These are phyloP conservation scores for Lacerta bilineata DNA, from an alignment of 2,797 vertebrate species.

Conservation along the genomic window DNA sequence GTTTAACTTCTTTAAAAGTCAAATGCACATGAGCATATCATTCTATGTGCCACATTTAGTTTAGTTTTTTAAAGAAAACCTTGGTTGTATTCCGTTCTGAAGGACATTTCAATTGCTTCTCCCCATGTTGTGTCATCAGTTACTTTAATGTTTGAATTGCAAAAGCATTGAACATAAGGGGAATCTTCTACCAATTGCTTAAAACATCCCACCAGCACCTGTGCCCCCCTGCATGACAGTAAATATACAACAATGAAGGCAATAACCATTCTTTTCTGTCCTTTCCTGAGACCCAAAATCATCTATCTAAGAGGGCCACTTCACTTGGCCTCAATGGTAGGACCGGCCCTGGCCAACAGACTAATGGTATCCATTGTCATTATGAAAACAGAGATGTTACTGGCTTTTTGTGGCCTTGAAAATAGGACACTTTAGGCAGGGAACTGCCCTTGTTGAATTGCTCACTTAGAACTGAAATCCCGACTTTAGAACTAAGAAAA, in stretches of 20 bases:
- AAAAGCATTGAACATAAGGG: not conserved
- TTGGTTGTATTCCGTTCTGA: not conserved
- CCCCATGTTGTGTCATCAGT: not conserved
- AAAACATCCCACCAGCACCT: no score
- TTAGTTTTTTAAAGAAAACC: not conserved
- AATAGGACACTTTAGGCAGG: slow-evolving; percentile 24
- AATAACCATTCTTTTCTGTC: no score
- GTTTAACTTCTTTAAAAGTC: slow-evolving; percentile 60
- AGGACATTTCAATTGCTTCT: not conserved
- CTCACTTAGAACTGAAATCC: slow-evolving; percentile 28
- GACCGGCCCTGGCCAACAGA: not conserved
- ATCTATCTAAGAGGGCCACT: not conserved
- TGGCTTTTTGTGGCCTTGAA: slow-evolving; percentile 27
- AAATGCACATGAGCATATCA: not conserved
- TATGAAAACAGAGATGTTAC: slow-evolving; percentile 41
- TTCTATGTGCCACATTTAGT: no score
- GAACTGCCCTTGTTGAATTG: slow-evolving; percentile 26
- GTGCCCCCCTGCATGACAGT: no score
- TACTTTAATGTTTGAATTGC: not conserved
- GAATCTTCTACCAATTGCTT: not conserved
- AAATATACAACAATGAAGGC: no score
- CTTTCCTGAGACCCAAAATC: not conserved
- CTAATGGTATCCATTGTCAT: not conserved
- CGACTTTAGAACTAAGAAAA: slow-evolving; percentile 31
- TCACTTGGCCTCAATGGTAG: no score